These are phyloP conservation scores for Zaprionus davidi DNA, from an alignment of 1,140 invertebrate species.

Conservation along the genomic window DNA sequence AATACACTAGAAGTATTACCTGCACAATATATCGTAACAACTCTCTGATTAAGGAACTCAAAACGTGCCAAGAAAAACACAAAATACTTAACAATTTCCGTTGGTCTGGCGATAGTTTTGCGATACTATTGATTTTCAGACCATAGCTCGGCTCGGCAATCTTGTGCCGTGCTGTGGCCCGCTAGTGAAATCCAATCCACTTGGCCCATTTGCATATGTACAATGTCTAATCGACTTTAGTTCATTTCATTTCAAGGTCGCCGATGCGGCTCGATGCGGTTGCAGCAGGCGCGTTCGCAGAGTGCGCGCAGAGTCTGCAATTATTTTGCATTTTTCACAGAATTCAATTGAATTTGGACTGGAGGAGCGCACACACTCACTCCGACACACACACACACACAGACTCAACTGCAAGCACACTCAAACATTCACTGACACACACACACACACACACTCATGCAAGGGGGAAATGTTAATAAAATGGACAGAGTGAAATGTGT, in stretches of 20 bases:
- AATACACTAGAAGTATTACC: too few relatives aligned
- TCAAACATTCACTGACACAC: neutral
- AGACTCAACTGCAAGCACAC: neutral
- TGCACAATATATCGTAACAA: neutral
- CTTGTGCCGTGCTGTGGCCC: neutral
- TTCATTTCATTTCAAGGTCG: constrained; percentile 12
- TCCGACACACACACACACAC: constrained; percentile 25
- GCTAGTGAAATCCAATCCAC: neutral
- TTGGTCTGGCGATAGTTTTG: neutral
- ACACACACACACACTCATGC: constrained; percentile 20
- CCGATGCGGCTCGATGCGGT: neutral
- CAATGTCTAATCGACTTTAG: constrained; percentile 16
- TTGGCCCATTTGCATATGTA: constrained; percentile 11
- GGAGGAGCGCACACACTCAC: constrained; percentile 16
- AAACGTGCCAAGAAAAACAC: neutral
- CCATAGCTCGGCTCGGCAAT: neutral
- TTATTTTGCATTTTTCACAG: constrained; percentile 8
- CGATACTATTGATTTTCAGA: neutral
- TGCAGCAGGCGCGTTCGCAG: neutral
- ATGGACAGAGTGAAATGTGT: constrained; percentile 58
- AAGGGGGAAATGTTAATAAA: constrained; percentile 59
- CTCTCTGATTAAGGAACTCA: neutral
- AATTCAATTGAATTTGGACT: constrained; percentile 6
- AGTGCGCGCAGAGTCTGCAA: neutral
- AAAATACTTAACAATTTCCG: neutral